Conservation (phyloP, 2,113 vertebrate species). For the Semicossyphus pulcher region DNA sequence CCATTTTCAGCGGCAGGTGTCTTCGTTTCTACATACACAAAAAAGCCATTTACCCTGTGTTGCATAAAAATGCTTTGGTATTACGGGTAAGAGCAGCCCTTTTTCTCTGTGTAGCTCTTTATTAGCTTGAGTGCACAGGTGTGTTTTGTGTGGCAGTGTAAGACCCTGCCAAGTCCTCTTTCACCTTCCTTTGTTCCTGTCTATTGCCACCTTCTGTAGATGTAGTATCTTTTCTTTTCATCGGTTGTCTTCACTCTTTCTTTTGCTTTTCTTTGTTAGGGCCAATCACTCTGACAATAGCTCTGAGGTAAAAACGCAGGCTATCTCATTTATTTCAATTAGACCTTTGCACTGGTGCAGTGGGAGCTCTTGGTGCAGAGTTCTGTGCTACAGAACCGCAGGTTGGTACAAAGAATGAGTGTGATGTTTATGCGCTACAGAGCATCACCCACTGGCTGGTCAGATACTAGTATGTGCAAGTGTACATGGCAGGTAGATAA, state of each 20-base stretch:
- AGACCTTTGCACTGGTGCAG: constrained; percentile 56
- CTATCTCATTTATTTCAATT: constrained; percentile 66
- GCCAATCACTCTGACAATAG: constrained; percentile 51
- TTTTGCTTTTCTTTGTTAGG: constrained; percentile 19
- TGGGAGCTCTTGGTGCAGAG: constrained; percentile 13
- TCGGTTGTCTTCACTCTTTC: constrained; percentile 42
- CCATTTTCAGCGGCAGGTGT: constrained; percentile 46
- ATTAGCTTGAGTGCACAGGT: constrained; percentile 66
- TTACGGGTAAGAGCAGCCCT: constrained; percentile 19
- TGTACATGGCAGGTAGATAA: constrained; percentile 13
- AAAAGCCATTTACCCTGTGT: constrained; percentile 40
- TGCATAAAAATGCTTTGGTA: constrained; percentile 41
- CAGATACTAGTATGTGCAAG: background rate
- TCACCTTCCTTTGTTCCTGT: constrained; percentile 8
- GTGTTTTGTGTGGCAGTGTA: constrained; percentile 53
- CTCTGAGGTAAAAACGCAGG: constrained; percentile 40
- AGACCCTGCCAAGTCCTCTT: constrained; percentile 25
- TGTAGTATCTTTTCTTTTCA: constrained; percentile 39
- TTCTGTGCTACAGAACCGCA: background rate
- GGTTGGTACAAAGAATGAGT: background rate
- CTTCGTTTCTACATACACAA: constrained; percentile 13
- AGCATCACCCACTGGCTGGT: background rate
- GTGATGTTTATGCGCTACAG: background rate
- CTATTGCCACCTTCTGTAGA: constrained; percentile 21
- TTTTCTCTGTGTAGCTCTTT: constrained; percentile 39